Evolutionary conservation across 23 tunicate genomes (phyloP).

Genomic region (Botrylloides violaceus): DNA sequence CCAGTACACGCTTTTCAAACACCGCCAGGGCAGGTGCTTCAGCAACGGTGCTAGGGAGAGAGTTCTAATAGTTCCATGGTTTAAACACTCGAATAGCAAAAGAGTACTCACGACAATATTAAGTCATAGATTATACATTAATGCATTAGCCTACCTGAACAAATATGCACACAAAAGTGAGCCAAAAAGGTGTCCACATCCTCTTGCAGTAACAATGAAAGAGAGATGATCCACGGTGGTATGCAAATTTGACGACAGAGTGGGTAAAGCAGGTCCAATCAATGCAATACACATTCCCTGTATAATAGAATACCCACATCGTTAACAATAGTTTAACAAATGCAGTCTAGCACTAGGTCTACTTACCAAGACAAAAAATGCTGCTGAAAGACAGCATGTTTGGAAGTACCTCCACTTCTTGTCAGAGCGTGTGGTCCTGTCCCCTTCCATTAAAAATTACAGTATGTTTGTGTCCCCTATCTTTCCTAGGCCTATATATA

Average conservation of each 20-base stretch:
- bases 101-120: too few relatives aligned
- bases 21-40: too few relatives aligned
- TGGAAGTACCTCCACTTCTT: slow-evolving; percentile 1
- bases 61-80: too few relatives aligned
- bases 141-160: slow-evolving; percentile 13
- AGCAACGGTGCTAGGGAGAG: too few relatives aligned
- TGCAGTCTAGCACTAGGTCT: not conserved
- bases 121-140: not conserved
- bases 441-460: too few relatives aligned
- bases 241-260: slow-evolving; percentile 52
- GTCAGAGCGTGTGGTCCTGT: too few relatives aligned
- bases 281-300: slow-evolving; percentile 60
- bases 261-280: slow-evolving; percentile 76
- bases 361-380: slow-evolving; percentile 25
- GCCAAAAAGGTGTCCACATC: slow-evolving; percentile 56
- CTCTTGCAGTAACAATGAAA: slow-evolving; percentile 45
- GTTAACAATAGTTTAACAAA: not conserved
- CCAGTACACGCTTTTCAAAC: too few relatives aligned
- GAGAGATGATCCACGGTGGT: slow-evolving; percentile 34
- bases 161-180: slow-evolving; percentile 51
- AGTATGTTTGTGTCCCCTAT: too few relatives aligned
- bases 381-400: not conserved
- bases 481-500: too few relatives aligned
- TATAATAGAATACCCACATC: not conserved
- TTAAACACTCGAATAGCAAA: too few relatives aligned